Base-by-base conservation (phyloP, 2,113 vertebrate species). In the Gnathonemus echidnorhynchus region DNA sequence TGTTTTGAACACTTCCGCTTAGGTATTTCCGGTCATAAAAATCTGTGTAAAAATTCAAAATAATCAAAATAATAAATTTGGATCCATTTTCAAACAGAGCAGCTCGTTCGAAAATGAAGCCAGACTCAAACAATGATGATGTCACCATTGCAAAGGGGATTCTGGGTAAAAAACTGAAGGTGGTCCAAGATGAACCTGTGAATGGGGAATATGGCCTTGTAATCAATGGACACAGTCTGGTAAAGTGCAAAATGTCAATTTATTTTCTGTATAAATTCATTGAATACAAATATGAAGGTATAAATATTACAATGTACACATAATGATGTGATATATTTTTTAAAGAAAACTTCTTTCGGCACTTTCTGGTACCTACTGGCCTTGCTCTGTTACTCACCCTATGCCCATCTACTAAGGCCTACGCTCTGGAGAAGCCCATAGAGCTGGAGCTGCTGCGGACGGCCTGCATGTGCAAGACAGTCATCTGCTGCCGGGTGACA, bases 401-500 rank as follows among this genome's bases (percentile, higher is more conserved):
- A 39, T 19, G 17, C 35, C 35, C 6, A 8, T 89, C 42, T 80
- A 1, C 62, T 17, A 94, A 99, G 98, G 98, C 98, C 0, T 96
- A 95, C 0, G 98, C 97, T 0, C 94, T 99, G 87, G 97, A 99
- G 92, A 92, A 90, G 91, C 94, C 95, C 91, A 89, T 98, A 95
- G 96, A 98, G 94, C 86, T 97, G 94, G 97, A 99, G 91, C 96
- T 99, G 92, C 94, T 99, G 89, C 90, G 95, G 91, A 95, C 96
- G 0, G 98, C 97, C 0, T 98, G 97, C 91, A 94, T 99, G 97
- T 99, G 98, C 92, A 97, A 97, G 90, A 95, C 96, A 0, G 97
- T 99, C 89, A 97, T 99, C 95, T 99, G 97, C 94, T 99, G 98
- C 94, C 94, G 98, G 21, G 97, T 99, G 87, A 99, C 98, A 0